Evolutionary conservation across 2,113 vertebrate species (phyloP).

Genomic region (Corapipo altera): DNA sequence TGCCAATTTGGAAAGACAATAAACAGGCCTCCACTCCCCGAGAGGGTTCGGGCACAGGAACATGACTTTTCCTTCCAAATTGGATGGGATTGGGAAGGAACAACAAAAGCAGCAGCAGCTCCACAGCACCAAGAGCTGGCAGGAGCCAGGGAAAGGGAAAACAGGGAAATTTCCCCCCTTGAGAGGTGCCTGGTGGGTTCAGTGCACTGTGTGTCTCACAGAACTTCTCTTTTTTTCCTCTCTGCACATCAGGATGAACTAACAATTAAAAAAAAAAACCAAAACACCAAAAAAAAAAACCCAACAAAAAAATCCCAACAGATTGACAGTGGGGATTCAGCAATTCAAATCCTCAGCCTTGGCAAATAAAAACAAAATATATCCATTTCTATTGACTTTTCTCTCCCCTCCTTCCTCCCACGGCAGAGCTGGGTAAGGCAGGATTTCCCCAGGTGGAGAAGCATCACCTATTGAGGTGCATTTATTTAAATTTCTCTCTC

Average conservation of each 20-base stretch:
- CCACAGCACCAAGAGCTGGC: not conserved
- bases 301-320: not conserved
- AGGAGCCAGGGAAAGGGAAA: not conserved
- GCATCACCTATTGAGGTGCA: not conserved
- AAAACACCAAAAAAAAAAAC: not conserved
- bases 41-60: not conserved
- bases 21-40: not conserved
- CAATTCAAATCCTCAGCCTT: not conserved
- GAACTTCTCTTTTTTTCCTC: not conserved
- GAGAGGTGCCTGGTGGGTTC: not conserved
- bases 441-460: not conserved
- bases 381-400: not conserved
- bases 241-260: constrained; percentile 46
- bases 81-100: not conserved
- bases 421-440: not conserved
- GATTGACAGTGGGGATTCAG: constrained; percentile 3
- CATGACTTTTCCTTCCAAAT: not conserved
- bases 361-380: not conserved
- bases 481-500: not conserved
- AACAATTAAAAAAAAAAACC: not conserved
- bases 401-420: not conserved
- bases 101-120: not conserved
- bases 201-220: not conserved
- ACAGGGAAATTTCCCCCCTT: not conserved
- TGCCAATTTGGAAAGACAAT: not conserved